Evolutionary conservation across 1,140 invertebrate genomes (phyloP), one percentile per base, ranked within the genome.

Genomic region (Nymphalis io): DNA sequence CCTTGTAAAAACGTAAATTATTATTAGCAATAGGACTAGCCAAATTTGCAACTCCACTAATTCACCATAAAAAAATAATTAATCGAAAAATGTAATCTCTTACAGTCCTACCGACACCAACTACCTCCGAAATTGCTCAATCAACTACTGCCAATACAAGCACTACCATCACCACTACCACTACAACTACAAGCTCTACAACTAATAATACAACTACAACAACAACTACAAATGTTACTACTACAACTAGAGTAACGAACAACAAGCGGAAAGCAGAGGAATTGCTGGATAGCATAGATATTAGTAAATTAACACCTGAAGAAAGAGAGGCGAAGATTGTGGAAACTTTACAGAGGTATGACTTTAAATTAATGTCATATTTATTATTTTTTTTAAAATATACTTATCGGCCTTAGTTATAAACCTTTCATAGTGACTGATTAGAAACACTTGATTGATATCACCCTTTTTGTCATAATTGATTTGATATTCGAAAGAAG

Each of bases 301-400:
- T 78, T 15, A 68, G 20, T 23, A 61, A 53, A 0, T 61, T 89
- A 16, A 79, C 76, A 1, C 64, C 72, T 0, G 82, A 80, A 0
- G 77, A 90, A 62, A 83, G 80, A 51, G 85, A 90, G 60, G 79
- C 79, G 3, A 81, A 78, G 42, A 84, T 90, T 58, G 74, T 82
- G 1, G 82, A 88, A 12, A 85, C 80, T 11, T 72, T 88, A 33
- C 60, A 72, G 27, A 82, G 72, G 69, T 64, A 55, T 53, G 11
- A 18, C n/a, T n/a, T 13, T 68, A 64, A 40, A 21, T 21, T 60
- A 60, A 5, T 18, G 12, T 10, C 12, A 48, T 8, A 5, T 46
- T 3, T 27, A 27, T 3, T 27, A 27, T 27, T 27, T 3, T 27
- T 27, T 27, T 27, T 27, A 5, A 3, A 27, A 3, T 5, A n/a